These are phyloP conservation scores for Ctenicera cuprea DNA, from an alignment of 2,888 invertebrate species.

Conservation along the genomic window DNA sequence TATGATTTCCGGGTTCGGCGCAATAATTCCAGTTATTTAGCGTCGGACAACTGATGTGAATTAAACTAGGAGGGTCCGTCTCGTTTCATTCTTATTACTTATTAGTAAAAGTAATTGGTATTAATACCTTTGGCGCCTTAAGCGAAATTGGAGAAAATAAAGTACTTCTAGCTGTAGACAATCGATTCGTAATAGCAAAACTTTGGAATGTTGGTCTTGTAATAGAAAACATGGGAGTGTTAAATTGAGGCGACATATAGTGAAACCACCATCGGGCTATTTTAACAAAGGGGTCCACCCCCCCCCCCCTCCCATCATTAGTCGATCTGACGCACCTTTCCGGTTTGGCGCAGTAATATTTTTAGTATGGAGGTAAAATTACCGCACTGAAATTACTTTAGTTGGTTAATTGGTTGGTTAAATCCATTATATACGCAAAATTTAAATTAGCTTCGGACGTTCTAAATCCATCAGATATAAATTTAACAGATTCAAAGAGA, in stretches of 20 bases:
- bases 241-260: no score
- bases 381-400: constrained; percentile 8
- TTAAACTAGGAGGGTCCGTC: neutral
- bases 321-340: no score
- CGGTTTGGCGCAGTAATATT: no score
- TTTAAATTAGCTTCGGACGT: constrained; percentile 4
- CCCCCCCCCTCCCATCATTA: no score
- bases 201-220: no score
- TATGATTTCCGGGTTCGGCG: constrained; percentile 18
- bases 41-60: neutral
- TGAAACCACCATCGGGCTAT: no score
- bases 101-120: neutral
- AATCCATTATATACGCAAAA: constrained; percentile 7
- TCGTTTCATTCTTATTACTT: constrained; percentile 4
- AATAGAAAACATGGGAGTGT: no score
- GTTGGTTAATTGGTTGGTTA: neutral
- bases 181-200: no score
- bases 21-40: neutral
- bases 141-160: no score
- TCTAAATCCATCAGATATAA: neutral
- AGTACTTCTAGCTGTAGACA: no score
- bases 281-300: no score
- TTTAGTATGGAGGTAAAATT: no score
- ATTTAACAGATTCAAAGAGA: neutral
- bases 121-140: neutral